Evolutionary conservation across 2,888 invertebrate species (phyloP), one percentile per base, ranked within the genome.

Genomic region (Abrostola triplasia): DNA sequence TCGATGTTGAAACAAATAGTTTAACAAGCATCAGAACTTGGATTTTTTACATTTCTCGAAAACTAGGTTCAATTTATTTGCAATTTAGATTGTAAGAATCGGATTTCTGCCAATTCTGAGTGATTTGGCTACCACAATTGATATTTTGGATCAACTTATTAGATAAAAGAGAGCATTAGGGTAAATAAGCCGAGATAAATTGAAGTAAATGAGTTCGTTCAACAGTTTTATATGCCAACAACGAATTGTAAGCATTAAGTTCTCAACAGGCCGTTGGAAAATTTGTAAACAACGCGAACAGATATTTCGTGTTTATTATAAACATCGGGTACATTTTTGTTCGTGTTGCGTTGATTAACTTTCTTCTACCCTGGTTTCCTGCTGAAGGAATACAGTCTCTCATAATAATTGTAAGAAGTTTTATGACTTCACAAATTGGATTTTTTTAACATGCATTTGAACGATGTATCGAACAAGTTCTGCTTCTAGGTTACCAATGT

Each of bases 231-330:
- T 54, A 37, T 37, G 63, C 40, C 7, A 51, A 51, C 24, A 58
- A 24, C 51, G n/a, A 70, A 52, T 47, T 48, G 59, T 65, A 74
- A 24, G 13, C 13, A 42, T 50, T 40, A 42, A 52, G 36, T 63
- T 50, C 12, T 52, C 6, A 8, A 7, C 7, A 6, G 11, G 36
- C 24, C 44, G 36, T 48, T 35, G 37, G 52, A 54, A 55, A 47
- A 52, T 65, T 12, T 53, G 52, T 58, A 53, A 64, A 62, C 58
- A 67, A 64, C 58, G 36, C 7, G 5, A 52, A 42, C 51, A n/a
- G 41, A 41, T 59, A 50, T 2, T 49, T 48, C 50, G 59, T 58
- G 48, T 64, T 57, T 58, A 36, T 50, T 59, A n/a, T 35, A 41
- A 44, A 36, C 24, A 53, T 44, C 49, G 48, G n/a, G 8, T 67